Conservation (phyloP, 2,797 vertebrate genomes). For the Gymnothorax reevesii region DNA sequence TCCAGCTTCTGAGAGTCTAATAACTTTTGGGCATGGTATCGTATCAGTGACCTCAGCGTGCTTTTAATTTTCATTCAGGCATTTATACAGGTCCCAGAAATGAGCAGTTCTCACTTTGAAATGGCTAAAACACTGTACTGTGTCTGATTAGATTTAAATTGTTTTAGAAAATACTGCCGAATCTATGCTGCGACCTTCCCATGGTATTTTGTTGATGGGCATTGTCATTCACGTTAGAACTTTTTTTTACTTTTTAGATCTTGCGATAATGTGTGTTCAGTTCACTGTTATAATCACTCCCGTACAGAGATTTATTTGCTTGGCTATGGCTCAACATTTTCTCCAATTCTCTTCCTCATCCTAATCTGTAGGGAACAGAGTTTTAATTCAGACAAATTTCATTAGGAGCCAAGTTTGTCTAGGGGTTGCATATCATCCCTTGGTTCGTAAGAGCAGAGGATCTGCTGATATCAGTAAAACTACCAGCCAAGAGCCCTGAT, state of each 20-base stretch:
- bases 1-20: conserved; percentile 19
- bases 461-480: not conserved
- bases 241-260: not conserved
- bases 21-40: not conserved
- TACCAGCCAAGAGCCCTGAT: no score
- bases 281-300: not conserved
- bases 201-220: conserved; percentile 28
- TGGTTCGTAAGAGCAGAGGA: not conserved
- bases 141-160: conserved; percentile 3
- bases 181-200: conserved; percentile 11
- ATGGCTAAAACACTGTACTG: not conserved
- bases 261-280: no score
- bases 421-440: not conserved
- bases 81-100: not conserved
- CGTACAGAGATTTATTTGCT: no score
- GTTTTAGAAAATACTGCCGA: conserved; percentile 15
- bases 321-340: not conserved
- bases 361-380: not conserved
- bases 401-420: not conserved
- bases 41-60: not conserved
- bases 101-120: not conserved
- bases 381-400: not conserved
- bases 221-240: conserved; percentile 17
- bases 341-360: not conserved
- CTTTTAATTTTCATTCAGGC: not conserved